These are phyloP conservation scores for Heliconius melpomene DNA, from an alignment of 1,140 invertebrate genomes.

Conservation along the genomic window DNA sequence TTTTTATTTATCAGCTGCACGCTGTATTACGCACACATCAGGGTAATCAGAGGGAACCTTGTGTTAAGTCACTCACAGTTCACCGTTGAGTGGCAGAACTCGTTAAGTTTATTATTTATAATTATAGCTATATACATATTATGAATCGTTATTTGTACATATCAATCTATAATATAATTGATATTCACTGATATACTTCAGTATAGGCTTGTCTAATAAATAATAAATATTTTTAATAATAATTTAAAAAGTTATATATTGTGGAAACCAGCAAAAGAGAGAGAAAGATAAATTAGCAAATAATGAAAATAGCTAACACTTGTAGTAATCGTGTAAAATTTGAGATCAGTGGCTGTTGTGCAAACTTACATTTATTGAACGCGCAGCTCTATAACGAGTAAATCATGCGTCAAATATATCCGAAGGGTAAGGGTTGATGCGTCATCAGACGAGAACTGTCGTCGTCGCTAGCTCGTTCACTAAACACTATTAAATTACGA, in stretches of 20 bases:
- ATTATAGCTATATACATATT: too few relatives aligned
- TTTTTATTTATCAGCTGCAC: too few relatives aligned
- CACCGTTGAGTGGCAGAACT: too few relatives aligned
- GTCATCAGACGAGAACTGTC: slow-evolving; percentile 44
- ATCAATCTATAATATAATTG: background rate
- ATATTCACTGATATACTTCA: background rate
- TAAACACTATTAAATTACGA: slow-evolving; percentile 57
- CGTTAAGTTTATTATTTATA: background rate
- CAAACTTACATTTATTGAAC: slow-evolving; percentile 30
- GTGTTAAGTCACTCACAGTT: too few relatives aligned
- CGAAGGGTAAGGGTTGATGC: slow-evolving; percentile 51
- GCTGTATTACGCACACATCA: too few relatives aligned
- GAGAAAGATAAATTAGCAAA: background rate
- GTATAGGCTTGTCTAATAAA: background rate
- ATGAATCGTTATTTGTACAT: too few relatives aligned
- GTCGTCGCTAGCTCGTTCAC: slow-evolving; percentile 49
- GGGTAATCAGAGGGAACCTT: too few relatives aligned
- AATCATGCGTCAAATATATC: slow-evolving; percentile 61
- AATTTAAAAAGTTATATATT: too few relatives aligned
- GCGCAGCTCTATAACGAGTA: slow-evolving; percentile 43
- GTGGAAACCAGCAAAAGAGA: too few relatives aligned
- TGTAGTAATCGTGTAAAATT: background rate
- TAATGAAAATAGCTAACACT: background rate
- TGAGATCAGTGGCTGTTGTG: background rate
- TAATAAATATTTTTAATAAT: background rate